Evolutionary conservation across 2,113 vertebrate species (phyloP).

Genomic region (Trichechus manatus): DNA sequence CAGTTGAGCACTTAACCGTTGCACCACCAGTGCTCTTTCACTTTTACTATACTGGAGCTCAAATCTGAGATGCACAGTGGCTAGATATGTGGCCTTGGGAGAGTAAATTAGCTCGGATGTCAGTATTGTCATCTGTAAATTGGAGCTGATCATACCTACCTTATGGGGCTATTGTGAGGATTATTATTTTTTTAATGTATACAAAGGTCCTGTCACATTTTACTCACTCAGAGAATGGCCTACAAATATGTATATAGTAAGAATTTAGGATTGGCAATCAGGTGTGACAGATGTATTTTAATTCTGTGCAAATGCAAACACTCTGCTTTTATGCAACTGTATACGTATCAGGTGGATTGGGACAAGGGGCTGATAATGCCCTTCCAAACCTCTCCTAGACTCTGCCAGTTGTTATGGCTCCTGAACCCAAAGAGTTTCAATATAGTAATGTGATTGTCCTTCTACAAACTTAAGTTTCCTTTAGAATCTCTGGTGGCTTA

Average conservation of each 20-base stretch:
- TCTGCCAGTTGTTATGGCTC: not conserved
- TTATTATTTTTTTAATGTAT: not conserved
- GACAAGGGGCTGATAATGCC: accelerated
- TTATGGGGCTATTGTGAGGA: accelerated
- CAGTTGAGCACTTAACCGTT: no score
- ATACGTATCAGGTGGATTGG: accelerated
- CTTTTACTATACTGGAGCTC: not conserved
- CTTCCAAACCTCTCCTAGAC: not conserved
- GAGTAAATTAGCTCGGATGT: accelerated
- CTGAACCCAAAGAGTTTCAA: not conserved
- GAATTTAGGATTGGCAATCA: no score
- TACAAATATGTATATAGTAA: not conserved
- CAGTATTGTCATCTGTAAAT: not conserved
- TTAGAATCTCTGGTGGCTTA: no score
- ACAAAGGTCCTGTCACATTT: not conserved
- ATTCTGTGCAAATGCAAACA: not conserved
- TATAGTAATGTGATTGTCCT: not conserved
- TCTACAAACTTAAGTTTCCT: not conserved
- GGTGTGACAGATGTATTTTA: not conserved
- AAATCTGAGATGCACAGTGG: accelerated
- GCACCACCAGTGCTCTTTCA: no score
- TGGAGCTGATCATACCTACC: not conserved
- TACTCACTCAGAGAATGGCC: not conserved
- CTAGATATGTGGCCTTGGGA: accelerated
- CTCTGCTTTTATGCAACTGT: not conserved